A percentile compares a stretch with the other conserved stretches of the same genome.
Conservation (phyloP, 2,888 invertebrate genomes). For the Gasteruption jaculator region DNA sequence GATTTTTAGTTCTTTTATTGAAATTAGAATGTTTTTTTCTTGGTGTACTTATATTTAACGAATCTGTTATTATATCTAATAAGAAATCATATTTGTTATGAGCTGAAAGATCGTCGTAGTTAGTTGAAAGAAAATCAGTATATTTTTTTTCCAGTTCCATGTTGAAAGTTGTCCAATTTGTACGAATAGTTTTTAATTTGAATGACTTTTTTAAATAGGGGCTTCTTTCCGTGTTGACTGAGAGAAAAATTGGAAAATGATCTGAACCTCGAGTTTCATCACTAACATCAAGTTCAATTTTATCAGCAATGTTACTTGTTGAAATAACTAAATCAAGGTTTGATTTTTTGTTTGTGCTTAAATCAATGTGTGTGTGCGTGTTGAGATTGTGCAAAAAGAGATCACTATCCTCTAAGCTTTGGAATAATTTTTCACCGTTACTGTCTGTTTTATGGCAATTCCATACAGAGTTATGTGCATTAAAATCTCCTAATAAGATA, state of each 20-base stretch:
- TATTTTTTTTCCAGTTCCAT: not conserved
- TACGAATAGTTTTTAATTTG: conserved; percentile 1
- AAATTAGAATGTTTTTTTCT: not conserved
- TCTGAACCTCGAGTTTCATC: conserved; percentile 10
- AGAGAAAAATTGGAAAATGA: conserved; percentile 9
- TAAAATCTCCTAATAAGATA: conserved; percentile 12
- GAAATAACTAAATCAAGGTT: conserved; percentile 6
- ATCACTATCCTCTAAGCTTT: not conserved
- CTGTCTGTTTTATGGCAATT: not conserved
- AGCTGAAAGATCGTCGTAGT: not conserved
- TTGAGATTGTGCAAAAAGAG: not conserved
- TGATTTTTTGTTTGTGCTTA: not conserved
- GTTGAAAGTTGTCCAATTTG: too few relatives aligned
- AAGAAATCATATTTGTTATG: not conserved
- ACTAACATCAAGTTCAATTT: not conserved
- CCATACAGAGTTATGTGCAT: conserved; percentile 7
- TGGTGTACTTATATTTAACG: not conserved
- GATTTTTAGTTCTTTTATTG: conserved; percentile 12
- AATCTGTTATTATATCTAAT: not conserved
- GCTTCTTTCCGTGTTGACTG: not conserved
- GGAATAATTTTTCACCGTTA: conserved; percentile 2
- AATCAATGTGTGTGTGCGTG: not conserved
- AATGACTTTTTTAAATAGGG: conserved; percentile 5
- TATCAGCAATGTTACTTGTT: not conserved
- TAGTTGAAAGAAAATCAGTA: not conserved